phyloP scores from a whole-genome alignment of 2,113 vertebrate genomes.

The Phrynosoma blainvillii region DNA sequence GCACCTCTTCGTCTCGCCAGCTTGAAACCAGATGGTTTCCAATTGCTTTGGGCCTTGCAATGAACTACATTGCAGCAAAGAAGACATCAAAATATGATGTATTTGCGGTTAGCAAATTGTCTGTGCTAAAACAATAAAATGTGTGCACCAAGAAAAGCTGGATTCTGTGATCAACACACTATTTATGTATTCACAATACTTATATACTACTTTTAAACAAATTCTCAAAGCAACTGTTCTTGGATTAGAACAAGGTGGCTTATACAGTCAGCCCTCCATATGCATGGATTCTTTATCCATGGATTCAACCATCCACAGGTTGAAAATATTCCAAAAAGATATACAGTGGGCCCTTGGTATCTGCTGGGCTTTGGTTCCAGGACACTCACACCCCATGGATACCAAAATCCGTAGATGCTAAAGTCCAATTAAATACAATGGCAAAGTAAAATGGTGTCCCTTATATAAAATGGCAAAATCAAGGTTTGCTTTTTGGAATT shows the following conservation, averaged over 20 bases:
- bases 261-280: background rate
- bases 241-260: background rate
- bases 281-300: too few species aligned
- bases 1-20: constrained; percentile 1
- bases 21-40: constrained; percentile 7
- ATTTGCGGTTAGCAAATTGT: background rate
- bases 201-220: background rate
- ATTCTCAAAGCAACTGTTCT: background rate
- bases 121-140: background rate
- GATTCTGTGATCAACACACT: background rate
- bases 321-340: too few species aligned
- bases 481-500: too few species aligned
- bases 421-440: too few species aligned
- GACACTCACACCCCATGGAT: too few species aligned
- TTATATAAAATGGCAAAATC: too few species aligned
- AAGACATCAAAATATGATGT: background rate
- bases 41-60: background rate
- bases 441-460: too few species aligned
- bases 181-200: background rate
- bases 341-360: too few species aligned
- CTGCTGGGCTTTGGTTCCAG: too few species aligned
- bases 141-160: background rate
- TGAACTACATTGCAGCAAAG: background rate
- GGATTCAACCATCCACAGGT: too few species aligned
- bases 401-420: too few species aligned